These are phyloP conservation scores for Gopherus evgoodei DNA, from an alignment of 2,113 vertebrate species.

Conservation along the genomic window DNA sequence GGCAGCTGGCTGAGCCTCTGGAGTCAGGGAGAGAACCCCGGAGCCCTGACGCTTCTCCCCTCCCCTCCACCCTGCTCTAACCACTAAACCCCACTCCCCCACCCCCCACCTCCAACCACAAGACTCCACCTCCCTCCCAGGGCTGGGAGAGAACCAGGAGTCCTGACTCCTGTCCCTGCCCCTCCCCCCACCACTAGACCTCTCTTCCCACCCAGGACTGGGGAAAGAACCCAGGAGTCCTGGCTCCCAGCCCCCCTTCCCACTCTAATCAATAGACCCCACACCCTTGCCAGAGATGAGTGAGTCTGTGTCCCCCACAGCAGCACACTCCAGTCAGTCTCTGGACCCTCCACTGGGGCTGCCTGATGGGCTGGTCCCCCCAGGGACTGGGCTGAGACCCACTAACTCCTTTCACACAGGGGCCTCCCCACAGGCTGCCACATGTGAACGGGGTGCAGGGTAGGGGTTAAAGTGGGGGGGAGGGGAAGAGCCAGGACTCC, in stretches of 20 bases:
- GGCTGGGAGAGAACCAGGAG: not conserved
- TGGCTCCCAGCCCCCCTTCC: slow-evolving; percentile 69
- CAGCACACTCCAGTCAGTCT: slow-evolving; percentile 22
- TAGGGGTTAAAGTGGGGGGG: not conserved
- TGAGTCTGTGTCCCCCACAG: no score
- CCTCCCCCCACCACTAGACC: not conserved
- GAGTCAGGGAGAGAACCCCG: not conserved
- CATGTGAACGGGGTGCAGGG: no score
- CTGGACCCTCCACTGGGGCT: not conserved
- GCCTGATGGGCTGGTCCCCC: no score
- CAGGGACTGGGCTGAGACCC: not conserved
- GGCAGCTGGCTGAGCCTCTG: not conserved
- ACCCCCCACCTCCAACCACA: not conserved
- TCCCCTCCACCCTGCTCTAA: no score
- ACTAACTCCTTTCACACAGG: no score
- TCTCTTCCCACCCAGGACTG: not conserved
- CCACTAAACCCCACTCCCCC: no score
- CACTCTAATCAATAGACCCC: not conserved
- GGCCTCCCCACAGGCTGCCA: not conserved
- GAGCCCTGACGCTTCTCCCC: not conserved
- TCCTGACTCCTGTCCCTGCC: no score
- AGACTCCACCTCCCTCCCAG: no score
- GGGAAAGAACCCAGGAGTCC: slow-evolving; percentile 67
- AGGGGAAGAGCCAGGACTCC: not conserved
- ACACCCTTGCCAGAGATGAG: not conserved